Percentiles rank a stretch among this genome's conserved stretches.
phyloP scores from a whole-genome alignment of 1,140 invertebrate species.

The Coptotermes formosanus region DNA sequence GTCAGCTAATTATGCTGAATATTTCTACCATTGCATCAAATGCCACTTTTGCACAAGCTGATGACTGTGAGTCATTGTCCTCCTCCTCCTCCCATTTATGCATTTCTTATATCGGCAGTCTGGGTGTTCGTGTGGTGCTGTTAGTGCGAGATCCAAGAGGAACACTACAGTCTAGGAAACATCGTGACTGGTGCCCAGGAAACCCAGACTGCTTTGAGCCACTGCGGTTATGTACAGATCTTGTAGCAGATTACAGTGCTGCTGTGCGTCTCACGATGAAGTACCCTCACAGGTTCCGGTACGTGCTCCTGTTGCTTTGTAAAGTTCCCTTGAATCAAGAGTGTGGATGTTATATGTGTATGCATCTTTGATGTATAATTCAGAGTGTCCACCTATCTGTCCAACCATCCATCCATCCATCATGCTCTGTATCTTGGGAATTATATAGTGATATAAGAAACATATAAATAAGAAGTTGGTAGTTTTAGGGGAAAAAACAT shows the following conservation, averaged over 20 bases:
- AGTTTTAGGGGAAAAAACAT: no score
- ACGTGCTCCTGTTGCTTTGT: slow-evolving; percentile 22
- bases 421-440: not conserved
- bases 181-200: slow-evolving; percentile 81
- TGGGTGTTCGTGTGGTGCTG: slow-evolving; percentile 73
- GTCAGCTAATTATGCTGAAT: no score
- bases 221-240: slow-evolving; percentile 71
- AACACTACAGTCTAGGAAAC: slow-evolving; percentile 79
- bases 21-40: no score
- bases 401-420: not conserved
- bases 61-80: no score
- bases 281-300: slow-evolving; percentile 74
- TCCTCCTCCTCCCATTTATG: no score
- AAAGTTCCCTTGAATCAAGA: no score
- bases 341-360: no score
- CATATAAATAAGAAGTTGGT: no score
- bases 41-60: no score
- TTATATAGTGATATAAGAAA: no score
- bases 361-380: not conserved
- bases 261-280: slow-evolving; percentile 64
- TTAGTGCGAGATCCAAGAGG: slow-evolving; percentile 82
- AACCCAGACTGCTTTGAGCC: slow-evolving; percentile 79
- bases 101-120: slow-evolving; percentile 47
- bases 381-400: not conserved
- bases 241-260: slow-evolving; percentile 76